Percentiles rank a stretch among this genome's conserved stretches.
phyloP scores from a whole-genome alignment of 2,113 vertebrate genomes.

The Indicator indicator region DNA sequence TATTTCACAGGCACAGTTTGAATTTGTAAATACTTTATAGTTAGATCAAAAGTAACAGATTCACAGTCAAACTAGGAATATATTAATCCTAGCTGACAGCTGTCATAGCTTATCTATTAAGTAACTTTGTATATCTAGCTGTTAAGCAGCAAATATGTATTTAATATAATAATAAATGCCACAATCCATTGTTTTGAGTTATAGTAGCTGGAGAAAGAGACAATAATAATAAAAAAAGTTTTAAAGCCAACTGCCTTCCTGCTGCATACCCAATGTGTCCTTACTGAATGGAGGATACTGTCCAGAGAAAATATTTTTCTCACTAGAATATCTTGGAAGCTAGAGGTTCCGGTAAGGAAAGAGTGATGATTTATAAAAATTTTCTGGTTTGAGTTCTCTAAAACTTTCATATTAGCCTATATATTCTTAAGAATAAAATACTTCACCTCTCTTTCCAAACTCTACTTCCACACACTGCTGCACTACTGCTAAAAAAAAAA shows the following conservation, averaged over 20 bases:
- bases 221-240: neutral
- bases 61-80: neutral
- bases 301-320: slow-evolving; percentile 28
- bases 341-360: neutral
- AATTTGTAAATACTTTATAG: neutral
- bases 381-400: neutral
- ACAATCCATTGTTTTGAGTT: neutral
- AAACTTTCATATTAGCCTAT: neutral
- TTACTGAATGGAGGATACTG: neutral
- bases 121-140: neutral
- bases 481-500: neutral
- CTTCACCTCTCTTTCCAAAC: neutral
- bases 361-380: neutral
- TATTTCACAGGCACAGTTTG: neutral
- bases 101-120: neutral
- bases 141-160: neutral
- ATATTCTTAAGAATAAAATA: neutral
- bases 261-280: neutral
- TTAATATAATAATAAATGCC: neutral
- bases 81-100: neutral
- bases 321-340: neutral
- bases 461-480: neutral
- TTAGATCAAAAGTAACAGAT: neutral
- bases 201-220: neutral
- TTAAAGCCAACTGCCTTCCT: neutral